Evolutionary conservation across 1,140 invertebrate species (phyloP), one percentile per base, ranked within the genome.

Genomic region (Listronotus oregonensis): DNA sequence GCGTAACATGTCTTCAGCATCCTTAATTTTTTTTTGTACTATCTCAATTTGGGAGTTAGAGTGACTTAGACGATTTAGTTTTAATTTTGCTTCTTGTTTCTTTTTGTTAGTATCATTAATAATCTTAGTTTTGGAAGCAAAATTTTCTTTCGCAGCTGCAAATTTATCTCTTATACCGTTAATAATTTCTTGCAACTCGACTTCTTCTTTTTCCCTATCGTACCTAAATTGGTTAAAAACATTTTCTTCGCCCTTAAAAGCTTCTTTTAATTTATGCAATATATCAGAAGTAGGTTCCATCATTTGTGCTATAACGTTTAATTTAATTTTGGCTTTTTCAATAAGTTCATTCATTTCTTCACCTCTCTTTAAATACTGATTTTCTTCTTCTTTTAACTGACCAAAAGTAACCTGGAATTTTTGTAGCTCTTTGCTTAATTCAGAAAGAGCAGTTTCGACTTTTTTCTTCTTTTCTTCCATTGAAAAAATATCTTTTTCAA

Each of bases 1-100:
- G 31, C 80, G 77, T 11, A 86, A 72, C 74, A 87, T 81, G 18
- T 81, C 78, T 67, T 84, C 80, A 60, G 83, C 82, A 0, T 82
- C 55, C 40, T 72, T 75, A n/a, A 85, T 79, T 67, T 84, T 81
- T 3, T 80, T 80, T 44, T 78, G 78, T 11, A 80, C 66, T 61
- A 73, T 65, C 50, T 78, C 75, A 5, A 82, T 39, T 27, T 76
- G 66, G 37, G 74, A 74, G 18, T 79, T 76, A 6, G 70, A 73
- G 7, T 55, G 51, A 50, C 78, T 73, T 39, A 81, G 64, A 55
- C 77, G 71, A 4, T 72, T 66, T 34, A 82, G 69, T 42, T 73
- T 72, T 2, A 34, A 32, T 63, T 58, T 3, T 67, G 68, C 0
- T 80, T 75, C 15, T 77, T 80, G 66, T 59, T 84, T 80, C 37